Base-by-base conservation (phyloP, 2,888 invertebrate genomes). In the Lacanobia wlatinum region DNA sequence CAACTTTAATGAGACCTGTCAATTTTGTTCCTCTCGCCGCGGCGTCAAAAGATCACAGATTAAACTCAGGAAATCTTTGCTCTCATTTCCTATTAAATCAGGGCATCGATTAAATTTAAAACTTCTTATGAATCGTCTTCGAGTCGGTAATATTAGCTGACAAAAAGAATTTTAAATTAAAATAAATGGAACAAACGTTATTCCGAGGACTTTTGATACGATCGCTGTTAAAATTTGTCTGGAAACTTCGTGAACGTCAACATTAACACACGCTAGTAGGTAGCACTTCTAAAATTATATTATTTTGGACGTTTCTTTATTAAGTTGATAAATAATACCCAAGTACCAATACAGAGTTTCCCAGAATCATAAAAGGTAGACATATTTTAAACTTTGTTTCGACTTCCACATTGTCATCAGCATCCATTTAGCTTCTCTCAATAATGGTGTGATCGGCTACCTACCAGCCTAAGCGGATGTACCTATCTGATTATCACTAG, bases 1-100 rank as follows among this genome's bases (percentile, higher is more conserved):
- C 70, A 90, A 93, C 89, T 93, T 93, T 92, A 92, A 92, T 92
- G 91, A 92, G 90, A 92, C 88, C 92, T 92, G 93, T 92, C 93
- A 92, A 91, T 92, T 90, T 88, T 86, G 87, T 89, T 89, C 87
- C 89, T 84, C 84, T 84, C 86, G 76, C 86, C 76, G 82, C 83
- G 82, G 79, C 88, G 84, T 88, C 88, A 86, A 89, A 88, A 90
- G 90, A 91, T 90, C 87, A 85, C 83, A 84, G 87, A 89, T 89
- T 88, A 87, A 87, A 86, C 87, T 82, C 82, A 85, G 82, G 85
- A 89, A 88, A 88, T 89, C 84, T 89, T 88, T 80, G 82, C 78
- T 82, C 76, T 77, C 82, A 76, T 79, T 86, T 80, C 84, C 82
- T 85, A 82, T 84, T 78, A 85, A 87, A 86, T 85, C 79, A 83